Conservation (phyloP, 2,113 vertebrate species). For the Trematocara unimaculatum region DNA sequence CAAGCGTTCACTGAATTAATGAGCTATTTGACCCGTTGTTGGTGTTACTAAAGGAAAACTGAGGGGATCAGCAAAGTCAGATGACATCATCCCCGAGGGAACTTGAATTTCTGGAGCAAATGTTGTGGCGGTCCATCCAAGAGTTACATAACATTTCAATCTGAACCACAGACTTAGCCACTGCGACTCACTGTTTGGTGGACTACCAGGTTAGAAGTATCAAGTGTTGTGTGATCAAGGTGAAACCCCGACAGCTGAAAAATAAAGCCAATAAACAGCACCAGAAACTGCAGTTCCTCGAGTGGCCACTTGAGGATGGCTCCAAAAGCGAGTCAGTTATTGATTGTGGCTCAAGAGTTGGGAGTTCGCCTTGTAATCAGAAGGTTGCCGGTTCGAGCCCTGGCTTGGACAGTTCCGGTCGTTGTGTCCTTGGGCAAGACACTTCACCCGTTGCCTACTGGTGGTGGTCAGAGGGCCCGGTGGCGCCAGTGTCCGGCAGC, state of each 20-base stretch:
- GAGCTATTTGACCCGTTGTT: background rate
- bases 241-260: background rate
- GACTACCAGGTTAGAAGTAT: background rate
- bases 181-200: background rate
- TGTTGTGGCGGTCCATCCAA: background rate
- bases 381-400: too few species aligned
- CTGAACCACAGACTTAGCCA: background rate
- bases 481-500: too few species aligned
- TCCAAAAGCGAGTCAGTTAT: background rate
- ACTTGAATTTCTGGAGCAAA: background rate
- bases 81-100: background rate
- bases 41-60: background rate
- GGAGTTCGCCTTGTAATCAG: too few species aligned
- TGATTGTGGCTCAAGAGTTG: too few species aligned
- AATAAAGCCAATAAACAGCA: background rate
- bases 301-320: background rate
- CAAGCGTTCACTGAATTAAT: background rate
- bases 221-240: background rate
- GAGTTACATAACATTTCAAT: background rate
- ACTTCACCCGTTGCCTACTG: too few species aligned
- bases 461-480: too few species aligned
- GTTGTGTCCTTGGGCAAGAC: too few species aligned
- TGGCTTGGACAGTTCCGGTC: too few species aligned
- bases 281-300: background rate
- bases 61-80: background rate